phyloP scores from a whole-genome alignment of 2,113 vertebrate species.

The Xerus inauris region DNA sequence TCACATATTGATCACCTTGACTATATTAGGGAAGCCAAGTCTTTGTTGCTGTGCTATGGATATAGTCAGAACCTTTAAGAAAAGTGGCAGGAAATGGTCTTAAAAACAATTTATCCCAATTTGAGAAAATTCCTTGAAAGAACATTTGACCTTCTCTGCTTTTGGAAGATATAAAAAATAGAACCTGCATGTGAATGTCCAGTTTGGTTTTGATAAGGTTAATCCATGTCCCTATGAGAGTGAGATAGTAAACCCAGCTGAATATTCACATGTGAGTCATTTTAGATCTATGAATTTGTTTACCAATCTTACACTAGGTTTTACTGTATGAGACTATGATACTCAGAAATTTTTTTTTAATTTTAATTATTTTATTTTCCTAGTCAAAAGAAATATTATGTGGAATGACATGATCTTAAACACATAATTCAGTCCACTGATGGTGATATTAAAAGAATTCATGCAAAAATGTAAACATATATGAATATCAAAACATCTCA shows the following conservation, averaged over 20 bases:
- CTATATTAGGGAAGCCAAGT: background rate
- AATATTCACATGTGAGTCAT: background rate
- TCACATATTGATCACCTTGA: background rate
- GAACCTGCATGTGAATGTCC: background rate
- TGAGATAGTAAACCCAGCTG: background rate
- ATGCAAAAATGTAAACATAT: background rate
- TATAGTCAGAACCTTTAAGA: background rate
- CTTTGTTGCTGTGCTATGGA: background rate
- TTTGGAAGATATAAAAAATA: background rate
- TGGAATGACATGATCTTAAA: background rate
- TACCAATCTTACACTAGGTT: background rate
- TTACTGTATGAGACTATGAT: background rate
- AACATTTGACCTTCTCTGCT: background rate
- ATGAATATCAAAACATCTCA: background rate
- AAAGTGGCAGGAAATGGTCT: constrained; percentile 1
- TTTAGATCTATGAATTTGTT: background rate
- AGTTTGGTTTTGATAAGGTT: background rate
- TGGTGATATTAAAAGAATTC: background rate
- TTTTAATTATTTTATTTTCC: too few species aligned
- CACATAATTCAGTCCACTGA: background rate
- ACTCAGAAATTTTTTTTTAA: background rate
- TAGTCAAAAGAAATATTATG: background rate
- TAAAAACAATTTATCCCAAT: background rate
- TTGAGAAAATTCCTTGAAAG: background rate
- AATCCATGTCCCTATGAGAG: background rate